Evolutionary conservation across 2,797 vertebrate species (phyloP), one percentile per base, ranked within the genome.

Genomic region (Anabas testudineus): DNA sequence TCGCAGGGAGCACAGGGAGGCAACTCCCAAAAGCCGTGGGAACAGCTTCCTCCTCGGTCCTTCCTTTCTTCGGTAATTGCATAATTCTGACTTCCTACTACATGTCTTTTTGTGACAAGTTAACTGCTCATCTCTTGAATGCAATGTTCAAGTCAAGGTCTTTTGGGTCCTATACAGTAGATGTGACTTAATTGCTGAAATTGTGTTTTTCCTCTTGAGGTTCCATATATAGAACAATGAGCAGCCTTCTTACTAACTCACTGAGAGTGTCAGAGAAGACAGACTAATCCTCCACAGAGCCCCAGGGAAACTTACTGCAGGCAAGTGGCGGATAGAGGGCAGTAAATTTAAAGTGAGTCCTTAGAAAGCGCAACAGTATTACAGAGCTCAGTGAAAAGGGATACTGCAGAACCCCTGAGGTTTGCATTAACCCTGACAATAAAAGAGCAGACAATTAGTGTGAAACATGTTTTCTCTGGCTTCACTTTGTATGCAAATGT

Each of bases 401-500:
- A 90, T 77, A 83, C 81, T 60, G 76, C 68, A 80, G 88, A 86
- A 89, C 92, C 94, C 94, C 92, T 53, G 85, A 91, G 93, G 93
- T 91, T 85, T 92, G 89, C 88, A 92, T 95, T 94, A 95, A 94
- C 94, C 91, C 90, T 45, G 71, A 85, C 81, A 88, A 94, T 92
- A 94, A 92, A 92, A 80, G 90, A 92, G 90, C 76, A 89, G 87
- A 92, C 92, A 93, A 94, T 94, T 95, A 93, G 93, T 92, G 90
- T 92, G 91, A 93, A 94, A 91, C 92, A 89, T 91, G 91, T 94
- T 94, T 93, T 94, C 87, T 92, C 91, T 92, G 88, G 84, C 90
- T 92, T 93, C 91, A 95, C 93, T 94, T 95, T 95, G 93, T 94
- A 95, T 94, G 94, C 92, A 94, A 94, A 95, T 94, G 88, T 84